Percentiles rank a stretch among this genome's conserved stretches.
phyloP scores from a whole-genome alignment of 2,113 vertebrate genomes.

The Perccottus glenii region DNA sequence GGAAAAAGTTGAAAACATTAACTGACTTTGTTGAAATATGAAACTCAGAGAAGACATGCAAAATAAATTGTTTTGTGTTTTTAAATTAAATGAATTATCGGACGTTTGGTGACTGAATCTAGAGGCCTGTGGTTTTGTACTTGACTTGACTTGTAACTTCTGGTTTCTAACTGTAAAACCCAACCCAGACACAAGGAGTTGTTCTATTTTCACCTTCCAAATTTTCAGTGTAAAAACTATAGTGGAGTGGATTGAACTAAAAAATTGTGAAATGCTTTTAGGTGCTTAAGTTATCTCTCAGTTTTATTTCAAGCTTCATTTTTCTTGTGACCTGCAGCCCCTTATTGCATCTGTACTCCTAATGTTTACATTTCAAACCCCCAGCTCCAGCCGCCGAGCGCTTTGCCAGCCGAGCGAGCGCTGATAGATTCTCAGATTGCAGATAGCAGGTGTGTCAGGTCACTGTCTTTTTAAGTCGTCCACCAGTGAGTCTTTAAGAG shows the following conservation, averaged over 20 bases:
- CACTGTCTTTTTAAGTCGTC: conserved; percentile 71
- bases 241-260: not conserved
- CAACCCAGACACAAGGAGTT: no score
- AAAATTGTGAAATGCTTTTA: not conserved
- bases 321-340: not conserved
- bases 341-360: not conserved
- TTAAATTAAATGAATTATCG: not conserved
- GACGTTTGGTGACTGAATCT: not conserved
- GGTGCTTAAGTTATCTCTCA: not conserved
- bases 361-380: conserved; percentile 6
- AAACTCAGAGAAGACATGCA: no score
- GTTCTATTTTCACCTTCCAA: no score
- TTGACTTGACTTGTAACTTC: not conserved
- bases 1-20: no score
- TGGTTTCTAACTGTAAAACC: not conserved
- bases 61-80: not conserved
- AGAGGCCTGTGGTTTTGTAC: not conserved
- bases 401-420: conserved; percentile 23
- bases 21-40: no score
- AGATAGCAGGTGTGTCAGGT: conserved; percentile 75
- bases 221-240: no score
- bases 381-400: conserved; percentile 19
- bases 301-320: not conserved
- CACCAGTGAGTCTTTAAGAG: conserved; percentile 64
- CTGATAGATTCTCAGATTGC: conserved; percentile 70